Evolutionary conservation across 2,797 vertebrate genomes (phyloP), one percentile per base, ranked within the genome.

Genomic region (Eutrigla gurnardus): DNA sequence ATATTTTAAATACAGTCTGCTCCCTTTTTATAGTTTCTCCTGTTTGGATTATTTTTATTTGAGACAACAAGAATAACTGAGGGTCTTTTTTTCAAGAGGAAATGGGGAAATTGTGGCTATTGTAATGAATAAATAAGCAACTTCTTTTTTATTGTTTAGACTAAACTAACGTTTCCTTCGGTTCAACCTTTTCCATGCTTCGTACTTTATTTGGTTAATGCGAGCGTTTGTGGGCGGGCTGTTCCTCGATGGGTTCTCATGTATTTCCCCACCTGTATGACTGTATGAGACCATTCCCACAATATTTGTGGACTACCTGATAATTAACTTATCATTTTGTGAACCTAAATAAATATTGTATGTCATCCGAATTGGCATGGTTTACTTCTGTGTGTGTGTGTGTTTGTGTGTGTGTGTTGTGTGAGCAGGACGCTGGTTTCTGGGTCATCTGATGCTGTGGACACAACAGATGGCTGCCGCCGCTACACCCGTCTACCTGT

Each of bases 301-400:
- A 96, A 96, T 96, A 96, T 96, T 96, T 96, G 95, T 96, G 95
- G 95, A 96, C 95, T 95, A 96, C 94, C 95, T 96, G 95, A 95
- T 95, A 95, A 96, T 95, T 96, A 96, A 96, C 94, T 96, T 96
- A 96, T 96, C 95, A 95, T 95, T 95, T 95, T 95, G 95, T 96
- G 95, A 96, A 95, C 94, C 94, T 96, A 94, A 96, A 96, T 96
- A 96, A 96, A 96, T 96, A 95, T 95, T 92, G 94, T 96, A 95
- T 95, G 95, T 96, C 94, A 90, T 89, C 88, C 91, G 93, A 83
- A 54, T 52, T 14, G 10, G 37, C 68, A 71, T 78, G 37, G 47
- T 75, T 69, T 75, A 39, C 57, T 80, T 65, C 36, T 65, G 25
- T 61, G 64, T 60, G 47, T 60, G 58, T 49, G 15, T 18, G 8